Base-by-base conservation (phyloP, 1,140 invertebrate species). In the Idris sp. region DNA sequence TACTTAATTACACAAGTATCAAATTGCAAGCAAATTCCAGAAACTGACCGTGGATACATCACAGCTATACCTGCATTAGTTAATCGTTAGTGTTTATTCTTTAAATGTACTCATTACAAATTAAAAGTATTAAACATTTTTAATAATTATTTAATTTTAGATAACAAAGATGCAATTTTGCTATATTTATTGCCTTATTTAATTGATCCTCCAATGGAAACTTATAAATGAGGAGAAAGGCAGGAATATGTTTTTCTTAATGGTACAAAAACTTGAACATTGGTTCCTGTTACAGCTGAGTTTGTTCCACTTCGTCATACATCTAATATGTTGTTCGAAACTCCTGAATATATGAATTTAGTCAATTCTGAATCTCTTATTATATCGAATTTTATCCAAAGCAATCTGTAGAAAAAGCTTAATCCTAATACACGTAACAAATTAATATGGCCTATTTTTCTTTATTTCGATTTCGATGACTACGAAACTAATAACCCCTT, bases 241-340 rank as follows among this genome's bases (percentile, higher is more conserved):
- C 31, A 14, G 30, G 43, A 54, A 33, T 33, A 33, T 33, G 7
- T 33, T 36, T 44, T 16, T 56, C 15, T 30, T 11, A 35, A 35
- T 10, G 30, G 8, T 28, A 11, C 36, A 28, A 53, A 51, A 26
- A 25, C 30, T n/a, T 35, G 44, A 5, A 38, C 53, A 36, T 16
- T 36, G 3, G 36, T 61, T 61, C 43, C 48, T 11, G 31, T 51
- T 7, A 51, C 31, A 1, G 46, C 31, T 35, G 38, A 67, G 38
- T 67, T 48, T 30, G 28, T 67, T 4, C 41, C 49, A 0, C 54
- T 69, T 33, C 33, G 68, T 15, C 10, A 65, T 1, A 30, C 38
- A 2, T 43, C 64, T 8, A 15, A 71, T 53, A 25, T 18, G 18
- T 53, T 64, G 28, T 46, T 72, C 36, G 46, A 65, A 36, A 41